Evolutionary conservation across 2,113 vertebrate genomes (phyloP).

Genomic region (Tonatia bakeri): DNA sequence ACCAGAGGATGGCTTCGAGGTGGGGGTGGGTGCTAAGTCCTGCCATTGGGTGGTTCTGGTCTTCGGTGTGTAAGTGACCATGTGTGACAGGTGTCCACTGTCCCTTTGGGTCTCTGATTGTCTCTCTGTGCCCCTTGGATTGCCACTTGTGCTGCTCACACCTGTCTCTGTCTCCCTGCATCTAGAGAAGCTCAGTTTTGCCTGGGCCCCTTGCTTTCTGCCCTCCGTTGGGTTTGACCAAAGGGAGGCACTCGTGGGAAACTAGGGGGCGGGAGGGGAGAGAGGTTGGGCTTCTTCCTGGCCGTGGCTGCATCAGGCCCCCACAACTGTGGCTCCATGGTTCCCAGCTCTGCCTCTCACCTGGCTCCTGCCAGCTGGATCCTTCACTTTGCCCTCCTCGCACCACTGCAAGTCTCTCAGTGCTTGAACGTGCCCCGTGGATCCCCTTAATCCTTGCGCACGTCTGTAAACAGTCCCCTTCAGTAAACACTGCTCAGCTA

Average conservation of each 20-base stretch:
- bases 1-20: not conserved
- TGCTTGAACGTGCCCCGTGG: not conserved
- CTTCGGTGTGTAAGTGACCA: not conserved
- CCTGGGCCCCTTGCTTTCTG: not conserved
- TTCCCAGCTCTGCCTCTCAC: not conserved
- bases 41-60: not conserved
- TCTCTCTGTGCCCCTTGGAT: not conserved
- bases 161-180: not conserved
- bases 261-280: rapidly evolving
- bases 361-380: rapidly evolving
- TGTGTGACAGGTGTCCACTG: not conserved
- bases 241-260: not conserved
- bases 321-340: rapidly evolving
- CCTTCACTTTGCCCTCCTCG: not conserved
- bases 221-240: not conserved
- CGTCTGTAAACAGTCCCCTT: not conserved
- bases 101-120: not conserved
- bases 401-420: not conserved
- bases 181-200: not conserved
- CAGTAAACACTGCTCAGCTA: not conserved
- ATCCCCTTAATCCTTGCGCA: not conserved
- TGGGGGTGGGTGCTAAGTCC: not conserved
- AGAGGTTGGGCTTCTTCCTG: not conserved
- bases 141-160: not conserved
- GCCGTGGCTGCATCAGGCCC: not conserved